Base-by-base conservation (phyloP, 2,888 invertebrate genomes). In the Isotomurus palustris region DNA sequence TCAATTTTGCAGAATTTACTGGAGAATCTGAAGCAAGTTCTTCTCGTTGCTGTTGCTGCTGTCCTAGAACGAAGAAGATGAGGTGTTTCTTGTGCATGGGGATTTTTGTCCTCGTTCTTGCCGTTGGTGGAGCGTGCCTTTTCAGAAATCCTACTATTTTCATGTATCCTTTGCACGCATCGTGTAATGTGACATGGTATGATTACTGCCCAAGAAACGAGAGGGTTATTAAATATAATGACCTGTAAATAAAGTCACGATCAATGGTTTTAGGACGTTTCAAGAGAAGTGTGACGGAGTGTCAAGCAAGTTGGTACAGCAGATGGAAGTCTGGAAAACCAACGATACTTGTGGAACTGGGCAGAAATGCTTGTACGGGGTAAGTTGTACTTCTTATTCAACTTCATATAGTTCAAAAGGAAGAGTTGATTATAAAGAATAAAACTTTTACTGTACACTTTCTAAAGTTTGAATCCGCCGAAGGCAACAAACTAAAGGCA, bases 321-420 rank as follows among this genome's bases (percentile, higher is more conserved):
- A 72, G 53, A 72, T 73, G 63, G 61, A 71, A 28, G 41, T 50
- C 5, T 72, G 72, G 72, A 67, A 67, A 44, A 56, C 60, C 24
- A 59, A 64, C 28, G 58, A 53, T 32, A 69, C 69, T 24, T 72
- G 72, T 58, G 66, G 67, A 36, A 57, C 51, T 27, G 70, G 71
- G 10, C 71, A 73, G 53, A 71, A 71, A 52, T 73, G 72, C 47
- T 48, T 66, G 6, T 73, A 72, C 47, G 58, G 62, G 25, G 72
- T 72, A 66, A 55, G 27, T 10, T 22, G 6, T 17, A 40, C 44
- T 44, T 44, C 6, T 6, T 22, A 19, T 8, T 8, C 17, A 48
- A 14, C 24, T 22, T 8, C 22, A 29, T n/a, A 48, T 29, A 29
- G 4, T 28, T n/a, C 5, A 10, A 38, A 35, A 21, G 6, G 10